A percentile compares a stretch with the other conserved stretches of the same genome.
These are phyloP conservation scores for Rhinopomastus cyanomelas DNA, from an alignment of 2,113 vertebrate genomes.

Conservation along the genomic window DNA sequence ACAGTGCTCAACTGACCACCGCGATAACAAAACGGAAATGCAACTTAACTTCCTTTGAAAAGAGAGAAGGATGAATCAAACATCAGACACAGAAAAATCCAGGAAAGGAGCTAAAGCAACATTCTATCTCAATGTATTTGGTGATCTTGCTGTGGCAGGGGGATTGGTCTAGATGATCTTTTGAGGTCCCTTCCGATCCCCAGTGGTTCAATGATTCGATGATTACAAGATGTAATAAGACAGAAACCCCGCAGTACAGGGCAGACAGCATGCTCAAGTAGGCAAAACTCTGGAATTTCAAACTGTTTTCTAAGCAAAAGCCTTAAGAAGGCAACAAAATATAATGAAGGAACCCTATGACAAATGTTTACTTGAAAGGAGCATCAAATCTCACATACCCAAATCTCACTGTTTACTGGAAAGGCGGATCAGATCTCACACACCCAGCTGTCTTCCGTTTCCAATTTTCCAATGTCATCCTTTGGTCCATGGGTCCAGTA, in stretches of 20 bases:
- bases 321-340: not conserved
- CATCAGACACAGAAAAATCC: not conserved
- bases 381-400: not conserved
- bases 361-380: not conserved
- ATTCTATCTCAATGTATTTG: not conserved
- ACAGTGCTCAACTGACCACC: not conserved
- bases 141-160: too few relatives aligned
- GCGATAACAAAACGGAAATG: not conserved
- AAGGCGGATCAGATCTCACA: not conserved
- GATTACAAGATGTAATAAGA: not conserved
- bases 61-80: not conserved
- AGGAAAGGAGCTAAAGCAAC: not conserved
- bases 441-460: not conserved
- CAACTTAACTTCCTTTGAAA: not conserved
- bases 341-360: not conserved
- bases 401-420: too few relatives aligned
- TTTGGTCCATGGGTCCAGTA: not conserved
- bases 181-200: too few relatives aligned
- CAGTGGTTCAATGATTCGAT: too few relatives aligned
- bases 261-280: not conserved
- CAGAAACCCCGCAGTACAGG: not conserved
- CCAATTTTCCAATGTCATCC: not conserved
- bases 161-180: too few relatives aligned
- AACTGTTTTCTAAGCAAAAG: not conserved
- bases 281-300: not conserved